phyloP scores from a whole-genome alignment of 1,140 invertebrate species.

The Brachionus koreanus region DNA sequence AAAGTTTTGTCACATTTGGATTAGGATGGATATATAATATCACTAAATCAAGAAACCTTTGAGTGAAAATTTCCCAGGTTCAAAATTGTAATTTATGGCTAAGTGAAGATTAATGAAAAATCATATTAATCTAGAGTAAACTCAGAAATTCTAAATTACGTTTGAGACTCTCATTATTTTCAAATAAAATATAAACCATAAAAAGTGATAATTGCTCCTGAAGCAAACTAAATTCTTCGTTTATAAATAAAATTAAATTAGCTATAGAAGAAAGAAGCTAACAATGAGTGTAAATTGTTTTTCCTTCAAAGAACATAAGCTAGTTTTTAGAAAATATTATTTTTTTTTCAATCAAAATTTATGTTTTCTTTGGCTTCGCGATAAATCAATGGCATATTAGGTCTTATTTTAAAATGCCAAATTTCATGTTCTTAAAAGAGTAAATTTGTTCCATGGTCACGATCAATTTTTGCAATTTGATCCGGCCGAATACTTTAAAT shows the following conservation, averaged over 20 bases:
- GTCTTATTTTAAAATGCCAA: not conserved
- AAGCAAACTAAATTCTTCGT: not conserved
- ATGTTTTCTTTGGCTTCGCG: not conserved
- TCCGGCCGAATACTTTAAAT: not conserved
- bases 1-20: not conserved
- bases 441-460: not conserved
- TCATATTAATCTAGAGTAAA: not conserved
- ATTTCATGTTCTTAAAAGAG: not conserved
- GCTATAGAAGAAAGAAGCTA: not conserved
- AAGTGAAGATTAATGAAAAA: not conserved
- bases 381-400: not conserved
- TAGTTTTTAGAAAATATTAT: not conserved
- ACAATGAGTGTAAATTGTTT: not conserved
- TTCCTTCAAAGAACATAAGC: not conserved
- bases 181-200: not conserved
- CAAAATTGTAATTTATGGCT: not conserved
- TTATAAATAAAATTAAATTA: not conserved
- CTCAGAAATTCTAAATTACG: not conserved
- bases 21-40: not conserved
- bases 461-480: not conserved
- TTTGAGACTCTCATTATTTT: not conserved
- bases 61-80: not conserved
- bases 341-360: not conserved
- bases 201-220: not conserved
- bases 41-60: not conserved